These are phyloP conservation scores for Marronus borbonicus DNA, from an alignment of 2,888 invertebrate genomes.

Conservation along the genomic window DNA sequence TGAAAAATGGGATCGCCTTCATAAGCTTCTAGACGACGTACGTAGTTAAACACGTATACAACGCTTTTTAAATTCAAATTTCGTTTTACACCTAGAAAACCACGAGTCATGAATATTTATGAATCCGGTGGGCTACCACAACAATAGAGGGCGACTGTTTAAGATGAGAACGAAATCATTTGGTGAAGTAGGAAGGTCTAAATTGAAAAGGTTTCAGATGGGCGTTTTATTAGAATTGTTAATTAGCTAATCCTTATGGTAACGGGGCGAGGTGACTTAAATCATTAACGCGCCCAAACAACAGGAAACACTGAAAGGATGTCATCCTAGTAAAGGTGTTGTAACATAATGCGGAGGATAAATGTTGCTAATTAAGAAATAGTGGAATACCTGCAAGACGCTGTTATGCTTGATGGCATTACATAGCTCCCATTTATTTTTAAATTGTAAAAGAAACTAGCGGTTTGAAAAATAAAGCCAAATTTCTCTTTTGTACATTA, in stretches of 20 bases:
- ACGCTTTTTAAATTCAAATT: constrained; percentile 33
- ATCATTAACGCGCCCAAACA: constrained; percentile 1
- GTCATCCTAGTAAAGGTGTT: too few relatives aligned
- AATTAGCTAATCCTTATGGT: constrained; percentile 42
- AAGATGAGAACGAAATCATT: constrained; percentile 22
- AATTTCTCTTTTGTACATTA: too few relatives aligned
- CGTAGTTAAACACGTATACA: background rate
- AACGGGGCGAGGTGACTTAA: constrained; percentile 1
- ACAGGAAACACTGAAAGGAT: background rate
- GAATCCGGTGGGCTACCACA: constrained; percentile 31
- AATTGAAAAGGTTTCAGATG: constrained; percentile 40
- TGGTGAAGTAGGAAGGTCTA: constrained; percentile 17
- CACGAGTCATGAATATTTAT: constrained; percentile 32
- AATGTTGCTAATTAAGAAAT: background rate
- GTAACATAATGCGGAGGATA: background rate
- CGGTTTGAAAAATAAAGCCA: too few relatives aligned
- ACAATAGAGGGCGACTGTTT: constrained; percentile 34
- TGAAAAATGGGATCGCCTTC: too few relatives aligned
- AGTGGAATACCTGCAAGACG: too few relatives aligned
- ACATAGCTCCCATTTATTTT: too few relatives aligned
- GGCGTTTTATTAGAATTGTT: constrained; percentile 46
- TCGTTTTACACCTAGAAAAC: constrained; percentile 25
- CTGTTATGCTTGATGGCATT: too few relatives aligned
- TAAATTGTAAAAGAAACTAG: too few relatives aligned
- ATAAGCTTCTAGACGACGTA: background rate